Evolutionary conservation across 1,140 invertebrate species (phyloP).

Genomic region (Acromyrmex charruanus): DNA sequence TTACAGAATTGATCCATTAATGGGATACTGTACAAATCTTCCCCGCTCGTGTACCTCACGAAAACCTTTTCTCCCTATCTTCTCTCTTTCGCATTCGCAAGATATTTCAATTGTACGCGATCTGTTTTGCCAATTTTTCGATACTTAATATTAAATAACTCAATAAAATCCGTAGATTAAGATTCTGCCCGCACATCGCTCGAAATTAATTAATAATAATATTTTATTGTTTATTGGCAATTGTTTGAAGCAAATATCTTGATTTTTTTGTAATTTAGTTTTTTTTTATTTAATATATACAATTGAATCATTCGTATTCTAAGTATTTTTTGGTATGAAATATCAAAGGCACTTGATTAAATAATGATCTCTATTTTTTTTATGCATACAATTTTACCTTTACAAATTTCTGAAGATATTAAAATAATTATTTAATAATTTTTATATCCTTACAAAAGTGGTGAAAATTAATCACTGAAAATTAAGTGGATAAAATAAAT

Average conservation of each 20-base stretch:
- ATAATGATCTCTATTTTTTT: too few species aligned
- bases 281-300: too few species aligned
- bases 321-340: too few species aligned
- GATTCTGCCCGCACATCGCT: not conserved
- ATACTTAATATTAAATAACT: conserved; percentile 12
- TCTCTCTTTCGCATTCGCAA: not conserved
- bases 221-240: conserved; percentile 4
- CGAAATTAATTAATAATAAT: not conserved
- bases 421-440: too few species aligned
- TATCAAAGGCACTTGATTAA: too few species aligned
- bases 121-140: not conserved
- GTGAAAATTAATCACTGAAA: too few species aligned
- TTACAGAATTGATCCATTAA: conserved; percentile 48
- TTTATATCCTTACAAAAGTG: too few species aligned
- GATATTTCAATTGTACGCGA: conserved; percentile 16
- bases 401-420: too few species aligned
- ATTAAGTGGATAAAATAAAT: too few species aligned
- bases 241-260: not conserved
- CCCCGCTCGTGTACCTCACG: not conserved
- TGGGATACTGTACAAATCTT: conserved; percentile 5
- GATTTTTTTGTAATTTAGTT: too few species aligned
- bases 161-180: conserved; percentile 7
- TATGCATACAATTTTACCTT: too few species aligned
- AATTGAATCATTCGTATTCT: too few species aligned
- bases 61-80: not conserved